These are phyloP conservation scores for Sebastes schlegelii DNA, from an alignment of 2,113 vertebrate species.

Conservation along the genomic window DNA sequence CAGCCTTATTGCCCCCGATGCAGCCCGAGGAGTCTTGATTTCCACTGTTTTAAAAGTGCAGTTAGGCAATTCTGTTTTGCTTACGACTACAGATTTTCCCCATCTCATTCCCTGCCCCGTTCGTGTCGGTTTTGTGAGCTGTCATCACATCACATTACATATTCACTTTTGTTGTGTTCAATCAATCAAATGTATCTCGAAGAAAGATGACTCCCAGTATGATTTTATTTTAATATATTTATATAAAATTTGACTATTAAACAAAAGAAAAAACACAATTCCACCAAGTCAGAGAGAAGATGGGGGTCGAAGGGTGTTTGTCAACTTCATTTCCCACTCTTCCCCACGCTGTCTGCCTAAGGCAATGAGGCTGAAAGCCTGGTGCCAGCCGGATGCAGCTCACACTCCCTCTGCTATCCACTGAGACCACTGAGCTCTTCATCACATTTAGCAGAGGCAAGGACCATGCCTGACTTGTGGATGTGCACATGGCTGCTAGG, in stretches of 20 bases:
- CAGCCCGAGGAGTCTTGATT: constrained; percentile 51
- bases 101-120: constrained; percentile 44
- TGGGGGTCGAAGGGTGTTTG: constrained; percentile 8
- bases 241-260: not conserved
- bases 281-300: not conserved
- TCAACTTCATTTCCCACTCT: constrained; percentile 3
- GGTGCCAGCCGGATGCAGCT: constrained; percentile 34
- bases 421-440: constrained; percentile 60
- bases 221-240: constrained; percentile 10
- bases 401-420: constrained; percentile 18
- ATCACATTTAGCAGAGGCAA: constrained; percentile 52
- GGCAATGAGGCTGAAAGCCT: constrained; percentile 33
- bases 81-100: constrained; percentile 55
- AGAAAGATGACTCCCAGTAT: not conserved
- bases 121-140: constrained; percentile 37
- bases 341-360: constrained; percentile 24
- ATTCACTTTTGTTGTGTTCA: constrained; percentile 57
- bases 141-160: constrained; percentile 58
- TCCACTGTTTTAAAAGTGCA: constrained; percentile 71
- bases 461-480: constrained; percentile 36
- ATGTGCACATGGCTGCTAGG: constrained; percentile 12
- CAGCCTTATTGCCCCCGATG: constrained; percentile 24
- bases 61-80: constrained; percentile 69
- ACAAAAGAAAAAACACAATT: not conserved
- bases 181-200: constrained; percentile 43